These are phyloP conservation scores for Platysternon megacephalum DNA, from an alignment of 2,113 vertebrate species.

Conservation along the genomic window DNA sequence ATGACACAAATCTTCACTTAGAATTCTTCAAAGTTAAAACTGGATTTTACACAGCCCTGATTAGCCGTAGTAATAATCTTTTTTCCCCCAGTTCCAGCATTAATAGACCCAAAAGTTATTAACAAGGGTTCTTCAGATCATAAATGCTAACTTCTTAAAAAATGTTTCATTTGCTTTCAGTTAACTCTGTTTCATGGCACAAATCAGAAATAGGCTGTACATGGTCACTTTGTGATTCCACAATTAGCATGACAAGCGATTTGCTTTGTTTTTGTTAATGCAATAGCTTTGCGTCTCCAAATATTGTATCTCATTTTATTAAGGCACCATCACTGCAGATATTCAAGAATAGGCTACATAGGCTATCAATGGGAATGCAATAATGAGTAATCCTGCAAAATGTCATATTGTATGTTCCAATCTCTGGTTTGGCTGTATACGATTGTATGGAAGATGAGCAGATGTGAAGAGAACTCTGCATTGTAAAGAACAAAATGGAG, in stretches of 20 bases:
- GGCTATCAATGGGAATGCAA: background rate
- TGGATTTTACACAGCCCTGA: constrained; percentile 4
- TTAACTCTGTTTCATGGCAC: background rate
- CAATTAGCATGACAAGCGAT: constrained; percentile 55
- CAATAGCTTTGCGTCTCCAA: constrained; percentile 39
- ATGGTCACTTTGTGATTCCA: constrained; percentile 35
- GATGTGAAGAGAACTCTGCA: background rate
- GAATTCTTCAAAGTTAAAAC: constrained; percentile 13
- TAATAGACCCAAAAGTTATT: background rate
- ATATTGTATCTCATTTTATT: constrained; percentile 1
- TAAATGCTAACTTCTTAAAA: constrained; percentile 56
- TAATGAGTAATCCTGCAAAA: background rate
- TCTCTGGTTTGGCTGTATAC: background rate
- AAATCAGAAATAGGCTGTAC: constrained; percentile 41
- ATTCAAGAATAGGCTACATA: background rate
- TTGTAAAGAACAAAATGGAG: background rate
- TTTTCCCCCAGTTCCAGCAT: constrained; percentile 25
- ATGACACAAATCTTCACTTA: background rate
- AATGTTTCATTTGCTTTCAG: constrained; percentile 44
- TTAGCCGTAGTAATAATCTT: constrained; percentile 34
- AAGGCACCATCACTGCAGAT: background rate
- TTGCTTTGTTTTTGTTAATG: constrained; percentile 53
- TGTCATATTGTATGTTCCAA: background rate
- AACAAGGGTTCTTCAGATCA: constrained; percentile 22
- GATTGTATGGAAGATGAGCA: background rate